Base-by-base conservation (phyloP, 2,113 vertebrate species). In the Empidonax alnorum region DNA sequence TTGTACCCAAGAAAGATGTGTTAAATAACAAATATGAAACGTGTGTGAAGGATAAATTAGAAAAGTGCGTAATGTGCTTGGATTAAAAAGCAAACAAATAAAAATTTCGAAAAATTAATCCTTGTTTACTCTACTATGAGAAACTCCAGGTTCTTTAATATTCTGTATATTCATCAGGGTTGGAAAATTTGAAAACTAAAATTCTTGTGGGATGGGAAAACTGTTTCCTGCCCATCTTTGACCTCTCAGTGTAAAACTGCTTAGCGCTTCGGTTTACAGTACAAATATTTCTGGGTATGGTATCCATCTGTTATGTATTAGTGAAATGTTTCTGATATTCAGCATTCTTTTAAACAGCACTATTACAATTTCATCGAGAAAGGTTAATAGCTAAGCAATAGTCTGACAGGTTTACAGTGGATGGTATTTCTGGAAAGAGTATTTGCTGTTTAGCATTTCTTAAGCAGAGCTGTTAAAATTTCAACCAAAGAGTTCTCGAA, bases 281-380 rank as follows among this genome's bases (percentile, higher is more conserved):
- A 93, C 88, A 96, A 97, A 95, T 97, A 96, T 97, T 97, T 96
- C 93, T 95, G 92, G 82, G 71, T 90, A 72, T 88, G 88, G 61
- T 90, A 95, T 59, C 95, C 95, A 96, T 97, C 96, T 96, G 92
- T 95, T 95, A 96, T 75, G 80, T 90, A 97, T 97, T 96, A 96
- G 83, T 86, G 66, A 96, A 96, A 90, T 88, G 94, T 94, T 97
- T 97, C 92, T 96, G 94, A 96, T 97, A 96, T 94, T 96, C 96
- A 95, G 85, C 80, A 95, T 96, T 96, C 94, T 94, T 96, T 95
- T 92, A 90, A 92, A 61, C 73, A 93, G 68, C 86, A 82, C 90
- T 90, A 94, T 87, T 95, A 94, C 65, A 89, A 96, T 96, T 94
- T 94, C 89, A 91, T 89, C 62, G 3, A 93, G 93, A 95, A 96